Evolutionary conservation across 2,797 vertebrate genomes (phyloP).

Genomic region (Rhynchotus rufescens): DNA sequence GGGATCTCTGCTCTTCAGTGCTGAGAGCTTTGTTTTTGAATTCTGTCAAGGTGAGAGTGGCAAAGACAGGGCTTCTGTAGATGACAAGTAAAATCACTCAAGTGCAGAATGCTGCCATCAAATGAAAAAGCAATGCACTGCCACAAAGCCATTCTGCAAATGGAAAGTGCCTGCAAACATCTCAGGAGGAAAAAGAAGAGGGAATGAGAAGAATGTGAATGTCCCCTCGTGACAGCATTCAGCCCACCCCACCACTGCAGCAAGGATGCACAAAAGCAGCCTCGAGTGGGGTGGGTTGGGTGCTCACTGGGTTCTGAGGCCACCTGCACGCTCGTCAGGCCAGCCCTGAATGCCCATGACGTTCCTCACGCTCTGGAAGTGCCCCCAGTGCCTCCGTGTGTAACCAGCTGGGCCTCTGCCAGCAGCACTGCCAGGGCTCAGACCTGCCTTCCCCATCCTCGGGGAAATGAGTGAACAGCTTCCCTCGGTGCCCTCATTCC

Average conservation of each 20-base stretch:
- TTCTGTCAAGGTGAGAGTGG: accelerated
- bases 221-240: neutral
- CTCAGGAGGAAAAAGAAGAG: neutral
- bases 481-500: neutral
- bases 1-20: neutral
- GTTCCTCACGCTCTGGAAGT: neutral
- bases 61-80: neutral
- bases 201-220: neutral
- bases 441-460: neutral
- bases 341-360: neutral
- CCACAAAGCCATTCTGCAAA: neutral
- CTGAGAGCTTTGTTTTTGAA: slow-evolving; percentile 1
- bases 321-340: neutral
- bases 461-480: neutral
- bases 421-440: neutral
- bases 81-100: neutral
- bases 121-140: neutral
- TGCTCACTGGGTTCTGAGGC: neutral
- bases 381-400: neutral
- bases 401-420: slow-evolving; percentile 1
- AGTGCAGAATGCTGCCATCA: neutral
- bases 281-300: neutral
- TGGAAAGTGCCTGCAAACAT: neutral
- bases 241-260: neutral
- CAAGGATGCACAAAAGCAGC: neutral